These are phyloP conservation scores for Alviniconcha marisindica DNA, from an alignment of 1,140 invertebrate genomes.

Conservation along the genomic window DNA sequence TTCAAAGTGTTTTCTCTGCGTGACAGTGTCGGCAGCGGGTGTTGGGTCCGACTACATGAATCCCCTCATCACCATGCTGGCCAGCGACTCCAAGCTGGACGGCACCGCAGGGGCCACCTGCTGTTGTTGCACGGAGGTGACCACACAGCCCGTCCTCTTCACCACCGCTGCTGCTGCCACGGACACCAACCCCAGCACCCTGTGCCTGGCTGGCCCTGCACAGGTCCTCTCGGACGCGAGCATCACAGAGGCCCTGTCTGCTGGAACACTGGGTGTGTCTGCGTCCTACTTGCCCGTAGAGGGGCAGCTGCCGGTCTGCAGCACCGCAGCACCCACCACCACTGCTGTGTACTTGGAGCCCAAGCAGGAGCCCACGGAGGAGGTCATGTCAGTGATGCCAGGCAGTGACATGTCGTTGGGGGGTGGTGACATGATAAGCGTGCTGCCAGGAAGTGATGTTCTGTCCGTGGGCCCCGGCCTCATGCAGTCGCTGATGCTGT, in stretches of 20 bases:
- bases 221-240: not conserved
- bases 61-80: slow-evolving; percentile 10
- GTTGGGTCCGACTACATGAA: not conserved
- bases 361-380: slow-evolving; percentile 9
- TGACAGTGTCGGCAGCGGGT: not conserved
- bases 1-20: no score
- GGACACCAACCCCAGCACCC: not conserved
- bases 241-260: not conserved
- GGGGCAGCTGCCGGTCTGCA: not conserved
- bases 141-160: not conserved
- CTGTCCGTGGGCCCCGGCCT: slow-evolving; percentile 2
- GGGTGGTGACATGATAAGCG: not conserved
- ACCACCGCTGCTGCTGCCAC: not conserved
- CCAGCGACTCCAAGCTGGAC: not conserved
- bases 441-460: not conserved
- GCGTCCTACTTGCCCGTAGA: not conserved
- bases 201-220: slow-evolving; percentile 6
- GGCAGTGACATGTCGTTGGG: not conserved
- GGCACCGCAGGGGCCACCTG: not conserved
- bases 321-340: not conserved
- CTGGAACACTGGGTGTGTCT: not conserved
- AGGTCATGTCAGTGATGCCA: not conserved
- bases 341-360: slow-evolving; percentile 9
- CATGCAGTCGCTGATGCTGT: slow-evolving; percentile 30
- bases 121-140: not conserved